Evolutionary conservation across 2,113 vertebrate species (phyloP), one percentile per base, ranked within the genome.

Genomic region (Gila orcuttii): DNA sequence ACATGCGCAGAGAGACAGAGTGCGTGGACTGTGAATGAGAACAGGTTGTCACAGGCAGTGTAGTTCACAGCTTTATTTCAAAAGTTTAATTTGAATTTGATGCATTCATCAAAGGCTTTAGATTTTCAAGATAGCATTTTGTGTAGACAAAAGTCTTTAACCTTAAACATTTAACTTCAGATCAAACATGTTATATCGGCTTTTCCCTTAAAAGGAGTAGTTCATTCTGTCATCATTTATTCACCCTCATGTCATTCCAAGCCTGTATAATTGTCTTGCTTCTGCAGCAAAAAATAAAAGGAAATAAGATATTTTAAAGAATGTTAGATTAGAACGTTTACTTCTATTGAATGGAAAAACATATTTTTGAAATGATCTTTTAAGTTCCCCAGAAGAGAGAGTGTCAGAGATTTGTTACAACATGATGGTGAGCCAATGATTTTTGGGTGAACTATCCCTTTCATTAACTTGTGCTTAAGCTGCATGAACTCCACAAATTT

Each of bases 171-270:
- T 81, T 86, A 83, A 69, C 83, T 86, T 86, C 84, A 86, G 73
- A 83, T 86, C 87, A 88, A 88, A 86, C 71, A 31, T 15, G 15
- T 45, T 75, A 87, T 88, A 45, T 42, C 23, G 39, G 31, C 31
- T 33, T 71, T 71, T 69, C 23, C 33, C 3, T 23, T 71, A 23
- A 39, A 71, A 39, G 19, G 33, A 5, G 11, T n/a, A 6, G 36
- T 71, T 71, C 69, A n/a, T 73, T 71, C 9, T 39, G 33, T 71
- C 33, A 76, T 76, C 7, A 21, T 77, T 55, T 19, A 31, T 77
- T 77, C 75, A 52, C 60, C 11, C 23, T 64, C 60, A 28, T 28
- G 60, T 64, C 4, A 64, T 64, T 25, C 11, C 71, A 74, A 74
- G 25, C 2, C n/a, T 75, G 23, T 3, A 74, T n/a, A 23, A 39